These are phyloP conservation scores for Gastrophysa polygoni DNA, from an alignment of 2,888 invertebrate genomes.

Conservation along the genomic window DNA sequence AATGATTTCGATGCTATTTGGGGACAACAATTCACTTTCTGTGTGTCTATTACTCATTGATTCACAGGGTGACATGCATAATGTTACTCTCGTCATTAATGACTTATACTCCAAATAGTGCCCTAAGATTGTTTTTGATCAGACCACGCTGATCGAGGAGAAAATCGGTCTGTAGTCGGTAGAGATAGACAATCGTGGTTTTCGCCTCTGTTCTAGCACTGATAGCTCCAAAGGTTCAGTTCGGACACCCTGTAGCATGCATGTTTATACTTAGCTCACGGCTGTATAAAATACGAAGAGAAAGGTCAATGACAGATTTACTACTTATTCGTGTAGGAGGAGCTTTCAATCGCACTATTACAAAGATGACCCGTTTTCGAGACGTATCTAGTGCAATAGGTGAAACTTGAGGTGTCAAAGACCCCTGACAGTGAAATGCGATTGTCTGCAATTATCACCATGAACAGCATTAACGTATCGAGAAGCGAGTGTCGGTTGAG, in stretches of 20 bases:
- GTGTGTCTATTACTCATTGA: no score
- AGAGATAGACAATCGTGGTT: no score
- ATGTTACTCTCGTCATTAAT: no score
- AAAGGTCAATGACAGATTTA: slow-evolving; percentile 39
- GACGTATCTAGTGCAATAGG: slow-evolving; percentile 48
- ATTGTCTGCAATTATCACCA: slow-evolving; percentile 30
- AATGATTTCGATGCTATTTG: no score
- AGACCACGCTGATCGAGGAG: no score
- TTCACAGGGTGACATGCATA: no score
- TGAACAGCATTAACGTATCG: slow-evolving; percentile 19
- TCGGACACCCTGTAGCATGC: slow-evolving; percentile 4
- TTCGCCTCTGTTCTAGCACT: no score
- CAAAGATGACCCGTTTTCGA: slow-evolving; percentile 41
- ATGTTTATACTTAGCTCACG: slow-evolving; percentile 16
- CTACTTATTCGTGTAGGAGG: slow-evolving; percentile 40
- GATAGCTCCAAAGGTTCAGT: no score
- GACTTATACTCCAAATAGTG: no score
- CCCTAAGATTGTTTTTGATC: no score
- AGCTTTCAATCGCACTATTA: slow-evolving; percentile 38
- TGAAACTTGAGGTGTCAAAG: slow-evolving; percentile 48
- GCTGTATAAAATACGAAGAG: slow-evolving; percentile 33
- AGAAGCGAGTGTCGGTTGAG: slow-evolving; percentile 6
- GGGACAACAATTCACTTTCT: no score
- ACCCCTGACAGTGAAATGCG: slow-evolving; percentile 50
- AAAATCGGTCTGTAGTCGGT: no score